Percentiles rank a stretch among this genome's conserved stretches.
phyloP scores from a whole-genome alignment of 2,888 invertebrate species.

The Troides helena region DNA sequence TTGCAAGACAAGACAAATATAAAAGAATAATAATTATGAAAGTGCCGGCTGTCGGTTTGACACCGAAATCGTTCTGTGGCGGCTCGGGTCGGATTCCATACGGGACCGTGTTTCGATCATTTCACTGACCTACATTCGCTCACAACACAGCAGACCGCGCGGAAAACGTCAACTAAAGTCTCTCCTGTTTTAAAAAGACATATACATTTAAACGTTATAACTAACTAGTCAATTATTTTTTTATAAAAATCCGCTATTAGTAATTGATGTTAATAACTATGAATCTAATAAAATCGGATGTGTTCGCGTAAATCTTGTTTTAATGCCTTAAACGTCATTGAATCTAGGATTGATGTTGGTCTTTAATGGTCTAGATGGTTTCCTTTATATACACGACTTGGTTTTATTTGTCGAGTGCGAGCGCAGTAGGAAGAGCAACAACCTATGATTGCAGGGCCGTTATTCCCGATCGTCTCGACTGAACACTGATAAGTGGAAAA shows the following conservation, averaged over 20 bases:
- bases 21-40: conserved; percentile 43
- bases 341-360: conserved; percentile 25
- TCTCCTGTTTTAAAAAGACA: conserved; percentile 6
- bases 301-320: conserved; percentile 9
- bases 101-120: conserved; percentile 76
- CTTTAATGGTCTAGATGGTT: conserved; percentile 37
- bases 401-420: conserved; percentile 59
- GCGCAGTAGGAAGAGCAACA: conserved; percentile 75
- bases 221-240: background rate
- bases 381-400: conserved; percentile 54
- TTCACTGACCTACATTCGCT: conserved; percentile 75
- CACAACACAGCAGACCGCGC: conserved; percentile 41
- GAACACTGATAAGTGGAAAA: conserved; percentile 61
- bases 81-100: conserved; percentile 70
- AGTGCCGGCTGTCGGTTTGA: conserved; percentile 60
- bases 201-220: conserved; percentile 18
- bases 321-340: conserved; percentile 19
- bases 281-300: background rate
- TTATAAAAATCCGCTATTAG: background rate
- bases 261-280: background rate
- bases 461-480: conserved; percentile 69
- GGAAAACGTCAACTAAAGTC: conserved; percentile 26
- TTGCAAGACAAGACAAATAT: conserved; percentile 23
- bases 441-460: conserved; percentile 80
- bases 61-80: conserved; percentile 67